Conservation (phyloP, 1,140 invertebrate species). For the Pararge aegeria region DNA sequence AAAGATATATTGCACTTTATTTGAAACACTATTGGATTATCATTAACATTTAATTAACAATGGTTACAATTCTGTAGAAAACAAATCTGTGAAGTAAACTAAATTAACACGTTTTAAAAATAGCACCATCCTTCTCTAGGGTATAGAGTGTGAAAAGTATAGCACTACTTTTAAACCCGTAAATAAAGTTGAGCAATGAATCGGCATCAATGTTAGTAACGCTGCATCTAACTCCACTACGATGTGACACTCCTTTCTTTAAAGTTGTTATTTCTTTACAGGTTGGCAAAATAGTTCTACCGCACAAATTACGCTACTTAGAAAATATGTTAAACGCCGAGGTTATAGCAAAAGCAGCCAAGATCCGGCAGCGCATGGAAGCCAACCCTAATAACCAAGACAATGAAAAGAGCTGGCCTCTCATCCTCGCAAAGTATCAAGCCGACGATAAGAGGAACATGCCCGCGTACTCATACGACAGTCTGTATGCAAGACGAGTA, state of each 20-base stretch:
- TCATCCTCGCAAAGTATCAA: constrained; percentile 57
- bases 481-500: constrained; percentile 45
- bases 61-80: no score
- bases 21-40: no score
- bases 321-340: constrained; percentile 71
- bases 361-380: constrained; percentile 60
- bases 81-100: no score
- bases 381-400: constrained; percentile 55
- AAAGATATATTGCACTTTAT: no score
- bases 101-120: no score
- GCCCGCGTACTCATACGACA: constrained; percentile 34
- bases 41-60: no score
- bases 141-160: no score
- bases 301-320: constrained; percentile 62
- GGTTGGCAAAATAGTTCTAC: constrained; percentile 63
- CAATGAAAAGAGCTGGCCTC: constrained; percentile 56
- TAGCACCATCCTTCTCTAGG: no score
- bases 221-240: no score
- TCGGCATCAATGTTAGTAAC: no score
- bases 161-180: no score
- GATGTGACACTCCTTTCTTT: background rate
- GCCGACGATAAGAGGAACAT: constrained; percentile 43
- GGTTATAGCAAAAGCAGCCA: constrained; percentile 59
- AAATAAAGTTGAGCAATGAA: no score
- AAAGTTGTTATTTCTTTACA: constrained; percentile 22